Evolutionary conservation across 2,888 invertebrate genomes (phyloP).

Genomic region (Lissonota sp.): DNA sequence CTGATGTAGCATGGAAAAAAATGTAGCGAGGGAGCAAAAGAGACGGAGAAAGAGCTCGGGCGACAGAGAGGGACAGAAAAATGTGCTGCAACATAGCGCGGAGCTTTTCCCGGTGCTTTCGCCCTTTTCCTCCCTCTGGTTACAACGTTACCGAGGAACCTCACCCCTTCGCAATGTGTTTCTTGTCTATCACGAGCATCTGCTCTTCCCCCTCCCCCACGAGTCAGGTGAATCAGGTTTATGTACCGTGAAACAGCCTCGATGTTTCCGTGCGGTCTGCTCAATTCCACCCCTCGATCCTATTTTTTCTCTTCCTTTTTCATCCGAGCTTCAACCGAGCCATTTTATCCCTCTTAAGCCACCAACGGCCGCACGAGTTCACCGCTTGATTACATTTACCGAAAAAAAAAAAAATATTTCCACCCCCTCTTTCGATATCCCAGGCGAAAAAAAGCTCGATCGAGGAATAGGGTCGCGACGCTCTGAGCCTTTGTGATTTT

Average conservation of each 20-base stretch:
- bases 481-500: no score
- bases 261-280: conserved; percentile 50
- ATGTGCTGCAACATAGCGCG: no score
- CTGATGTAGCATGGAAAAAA: conserved; percentile 69
- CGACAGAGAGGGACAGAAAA: no score
- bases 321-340: neutral
- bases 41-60: no score
- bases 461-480: no score
- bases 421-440: no score
- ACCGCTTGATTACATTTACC: conserved; percentile 34
- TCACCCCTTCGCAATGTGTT: conserved; percentile 47
- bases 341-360: conserved; percentile 30
- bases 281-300: conserved; percentile 15
- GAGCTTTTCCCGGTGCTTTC: neutral
- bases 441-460: no score
- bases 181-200: conserved; percentile 67
- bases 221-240: conserved; percentile 68
- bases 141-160: neutral
- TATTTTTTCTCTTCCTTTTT: conserved; percentile 33
- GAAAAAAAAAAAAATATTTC: no score
- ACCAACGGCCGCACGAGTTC: neutral
- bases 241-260: conserved; percentile 67
- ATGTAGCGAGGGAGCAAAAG: no score
- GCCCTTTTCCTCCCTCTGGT: conserved; percentile 9
- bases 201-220: conserved; percentile 53